These are phyloP conservation scores for Noctua pronuba DNA, from an alignment of 2,888 invertebrate species.

Conservation along the genomic window DNA sequence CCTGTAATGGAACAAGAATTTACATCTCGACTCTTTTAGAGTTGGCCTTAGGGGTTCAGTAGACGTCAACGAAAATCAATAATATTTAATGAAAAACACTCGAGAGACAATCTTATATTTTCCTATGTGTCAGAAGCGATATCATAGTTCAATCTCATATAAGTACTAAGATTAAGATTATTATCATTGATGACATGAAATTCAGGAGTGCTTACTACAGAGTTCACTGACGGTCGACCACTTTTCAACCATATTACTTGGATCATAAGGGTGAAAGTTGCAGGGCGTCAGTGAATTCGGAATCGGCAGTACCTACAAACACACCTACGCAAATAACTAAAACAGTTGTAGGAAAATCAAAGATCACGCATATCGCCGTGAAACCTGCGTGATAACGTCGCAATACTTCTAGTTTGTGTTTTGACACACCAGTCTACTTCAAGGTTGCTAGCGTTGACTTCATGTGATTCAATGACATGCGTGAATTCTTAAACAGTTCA, in stretches of 20 bases:
- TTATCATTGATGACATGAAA: constrained; percentile 14
- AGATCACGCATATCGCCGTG: constrained; percentile 59
- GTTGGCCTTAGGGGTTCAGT: neutral
- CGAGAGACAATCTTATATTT: neutral
- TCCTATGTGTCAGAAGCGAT: neutral
- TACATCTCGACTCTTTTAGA: neutral
- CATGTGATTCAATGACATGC: constrained; percentile 59
- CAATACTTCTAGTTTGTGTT: constrained; percentile 66
- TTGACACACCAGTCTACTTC: constrained; percentile 66
- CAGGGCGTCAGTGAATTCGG: too few species aligned
- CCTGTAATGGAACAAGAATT: neutral
- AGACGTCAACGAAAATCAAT: neutral
- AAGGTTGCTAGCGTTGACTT: constrained; percentile 56
- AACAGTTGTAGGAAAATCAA: constrained; percentile 30
- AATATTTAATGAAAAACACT: neutral
- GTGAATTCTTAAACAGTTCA: constrained; percentile 54
- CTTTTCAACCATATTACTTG: too few species aligned
- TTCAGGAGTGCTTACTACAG: neutral
- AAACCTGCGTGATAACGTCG: constrained; percentile 68
- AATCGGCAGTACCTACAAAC: neutral
- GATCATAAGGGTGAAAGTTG: too few species aligned
- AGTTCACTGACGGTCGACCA: too few species aligned
- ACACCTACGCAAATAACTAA: neutral
- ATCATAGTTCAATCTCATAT: neutral
- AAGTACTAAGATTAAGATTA: too few species aligned